Evolutionary conservation across 2,888 invertebrate species (phyloP).

Genomic region (Cinara cedri): DNA sequence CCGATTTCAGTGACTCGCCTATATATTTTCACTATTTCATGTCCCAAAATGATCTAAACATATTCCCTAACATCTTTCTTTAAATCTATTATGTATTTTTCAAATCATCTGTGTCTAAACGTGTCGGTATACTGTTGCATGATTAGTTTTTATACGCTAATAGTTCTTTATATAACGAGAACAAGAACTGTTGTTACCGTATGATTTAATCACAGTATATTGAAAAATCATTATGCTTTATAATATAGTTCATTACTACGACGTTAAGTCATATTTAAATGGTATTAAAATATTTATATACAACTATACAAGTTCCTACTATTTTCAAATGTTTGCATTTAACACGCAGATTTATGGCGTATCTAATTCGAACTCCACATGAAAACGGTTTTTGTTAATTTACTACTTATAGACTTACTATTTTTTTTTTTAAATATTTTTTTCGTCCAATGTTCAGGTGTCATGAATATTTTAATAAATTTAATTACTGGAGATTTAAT

Average conservation of each 20-base stretch:
- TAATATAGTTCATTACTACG: slow-evolving; percentile 5
- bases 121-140: too few species aligned
- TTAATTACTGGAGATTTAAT: not conserved
- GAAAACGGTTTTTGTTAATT: not conserved
- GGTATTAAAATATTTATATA: not conserved
- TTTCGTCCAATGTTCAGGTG: too few species aligned
- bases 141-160: too few species aligned
- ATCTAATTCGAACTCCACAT: not conserved
- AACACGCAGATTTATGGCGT: not conserved
- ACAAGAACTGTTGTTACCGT: not conserved
- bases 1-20: too few species aligned
- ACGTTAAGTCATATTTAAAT: not conserved
- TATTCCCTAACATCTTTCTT: too few species aligned
- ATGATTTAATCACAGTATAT: not conserved
- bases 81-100: too few species aligned
- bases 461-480: too few species aligned
- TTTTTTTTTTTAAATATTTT: too few species aligned
- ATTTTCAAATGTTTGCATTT: not conserved
- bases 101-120: too few species aligned
- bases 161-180: not conserved
- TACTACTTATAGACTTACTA: too few species aligned
- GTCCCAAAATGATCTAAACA: too few species aligned
- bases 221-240: not conserved
- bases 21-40: too few species aligned
- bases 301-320: not conserved